Base-by-base conservation (phyloP, 2,113 vertebrate species). In the Scomber colias region DNA sequence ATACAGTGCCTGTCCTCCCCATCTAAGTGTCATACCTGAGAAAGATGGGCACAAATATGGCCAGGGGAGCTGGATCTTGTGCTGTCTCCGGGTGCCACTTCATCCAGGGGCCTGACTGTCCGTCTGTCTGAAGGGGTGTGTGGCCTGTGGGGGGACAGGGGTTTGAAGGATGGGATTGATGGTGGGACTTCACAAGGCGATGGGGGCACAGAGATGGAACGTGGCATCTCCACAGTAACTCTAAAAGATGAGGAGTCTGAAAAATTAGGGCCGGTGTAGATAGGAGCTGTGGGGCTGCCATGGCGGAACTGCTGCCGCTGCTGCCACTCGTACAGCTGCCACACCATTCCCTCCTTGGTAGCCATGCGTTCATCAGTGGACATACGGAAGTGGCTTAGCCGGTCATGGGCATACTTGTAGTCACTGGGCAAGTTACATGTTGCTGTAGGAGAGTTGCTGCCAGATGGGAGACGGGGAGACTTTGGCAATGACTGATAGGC, bases 321-420 rank as follows among this genome's bases (percentile, higher is more conserved):
- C 91, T 99, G 98, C 98, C 98, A 99, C 90, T 99, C 98, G 0
- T 98, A 99, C 0, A 99, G 95, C 94, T 98, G 98, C 98, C 98
- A 99, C 75, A 99, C 98, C 50, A 96, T 98, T 61, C 98, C 98
- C 9, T 99, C 97, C 84, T 97, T 97, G 54, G 93, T 96, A 11
- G 97, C 97, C 80, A 96, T 90, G 8, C 98, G 97, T 76, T 99
- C 98, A 66, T 98, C 96, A 1, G 96, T 96, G 9, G 97, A 98
- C 98, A 99, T 99, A 89, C 97, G 97, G 92, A 98, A 95, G 94
- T 99, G 98, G 92, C 97, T 97, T 44, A 99, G 96, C 0, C 98
- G 96, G 88, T 99, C 98, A 40, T 99, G 98, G 0, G 98, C 98
- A 0, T 99, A 99, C 83, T 99, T 99, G 88, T 99, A 99, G 94